Conservation (phyloP, 2,113 vertebrate genomes). For the Oryzias melastigma region DNA sequence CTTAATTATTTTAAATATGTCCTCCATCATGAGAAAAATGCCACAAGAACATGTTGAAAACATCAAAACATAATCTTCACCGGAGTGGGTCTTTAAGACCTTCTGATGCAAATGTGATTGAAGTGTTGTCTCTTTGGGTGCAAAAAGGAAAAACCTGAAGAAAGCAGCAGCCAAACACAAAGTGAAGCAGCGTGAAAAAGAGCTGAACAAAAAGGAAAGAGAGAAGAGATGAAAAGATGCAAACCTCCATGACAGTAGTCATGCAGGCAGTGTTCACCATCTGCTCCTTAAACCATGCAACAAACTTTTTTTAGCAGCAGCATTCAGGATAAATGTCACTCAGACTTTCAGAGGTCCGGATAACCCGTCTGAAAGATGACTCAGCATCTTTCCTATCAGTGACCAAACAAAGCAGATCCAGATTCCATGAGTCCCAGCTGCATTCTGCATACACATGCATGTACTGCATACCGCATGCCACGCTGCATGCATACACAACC, state of each 20-base stretch:
- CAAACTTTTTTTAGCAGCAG: slow-evolving; percentile 27
- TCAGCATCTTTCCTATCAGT: slow-evolving; percentile 23
- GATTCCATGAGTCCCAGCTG: slow-evolving; percentile 20
- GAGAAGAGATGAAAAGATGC: slow-evolving; percentile 8
- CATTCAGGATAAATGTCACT: slow-evolving; percentile 25
- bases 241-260: slow-evolving; percentile 30
- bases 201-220: neutral
- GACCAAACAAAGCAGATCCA: slow-evolving; percentile 5
- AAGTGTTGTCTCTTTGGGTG: slow-evolving; percentile 34
- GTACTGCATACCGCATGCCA: slow-evolving; percentile 44
- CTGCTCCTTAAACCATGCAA: slow-evolving; percentile 62
- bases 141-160: slow-evolving; percentile 9
- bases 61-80: too few relatives aligned
- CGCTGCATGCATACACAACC: slow-evolving; percentile 46
- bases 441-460: slow-evolving; percentile 61
- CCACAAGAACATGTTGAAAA: too few relatives aligned
- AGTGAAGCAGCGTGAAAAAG: slow-evolving; percentile 17
- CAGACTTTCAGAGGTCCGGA: slow-evolving; percentile 9
- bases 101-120: slow-evolving; percentile 43
- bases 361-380: slow-evolving; percentile 28
- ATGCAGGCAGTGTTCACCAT: slow-evolving; percentile 50
- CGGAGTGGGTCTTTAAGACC: neutral
- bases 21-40: too few relatives aligned
- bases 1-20: too few relatives aligned
- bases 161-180: slow-evolving; percentile 27